Conservation (phyloP, 2,888 invertebrate species). For the Himalopsyche tibetana region DNA sequence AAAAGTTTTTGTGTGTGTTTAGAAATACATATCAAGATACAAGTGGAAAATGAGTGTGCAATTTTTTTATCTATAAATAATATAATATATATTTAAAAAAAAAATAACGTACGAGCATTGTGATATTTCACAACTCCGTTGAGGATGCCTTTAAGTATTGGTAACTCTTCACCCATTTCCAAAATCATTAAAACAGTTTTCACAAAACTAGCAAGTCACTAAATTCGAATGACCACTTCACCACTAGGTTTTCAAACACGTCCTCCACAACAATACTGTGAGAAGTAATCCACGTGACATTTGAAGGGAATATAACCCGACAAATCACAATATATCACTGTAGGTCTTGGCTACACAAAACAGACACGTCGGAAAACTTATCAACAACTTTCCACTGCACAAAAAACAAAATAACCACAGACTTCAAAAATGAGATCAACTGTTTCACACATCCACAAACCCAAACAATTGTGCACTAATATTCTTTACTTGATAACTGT, state of each 20-base stretch:
- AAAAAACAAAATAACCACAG: slow-evolving; percentile 42
- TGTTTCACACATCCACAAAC: slow-evolving; percentile 53
- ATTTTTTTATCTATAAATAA: not conserved
- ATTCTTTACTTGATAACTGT: not conserved
- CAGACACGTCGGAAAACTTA: slow-evolving; percentile 18
- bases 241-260: slow-evolving; percentile 56
- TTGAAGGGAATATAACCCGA: slow-evolving; percentile 48
- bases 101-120: slow-evolving; percentile 90
- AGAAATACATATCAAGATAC: too few species aligned
- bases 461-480: not conserved
- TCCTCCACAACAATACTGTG: slow-evolving; percentile 47
- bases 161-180: slow-evolving; percentile 92
- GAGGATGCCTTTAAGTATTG: slow-evolving; percentile 92
- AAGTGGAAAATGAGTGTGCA: too few species aligned
- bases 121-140: slow-evolving; percentile 94
- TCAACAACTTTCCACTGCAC: slow-evolving; percentile 54
- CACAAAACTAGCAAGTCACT: slow-evolving; percentile 55
- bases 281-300: slow-evolving; percentile 56
- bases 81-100: not conserved
- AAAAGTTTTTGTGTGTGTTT: too few species aligned
- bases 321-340: not conserved
- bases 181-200: slow-evolving; percentile 71
- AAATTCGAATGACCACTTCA: slow-evolving; percentile 70
- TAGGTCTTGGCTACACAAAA: slow-evolving; percentile 28
- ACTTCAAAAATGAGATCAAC: slow-evolving; percentile 59